Percentiles rank a stretch among this genome's conserved stretches.
These are phyloP conservation scores for Xiphorhynchus elegans DNA, from an alignment of 2,113 vertebrate genomes.

Conservation along the genomic window DNA sequence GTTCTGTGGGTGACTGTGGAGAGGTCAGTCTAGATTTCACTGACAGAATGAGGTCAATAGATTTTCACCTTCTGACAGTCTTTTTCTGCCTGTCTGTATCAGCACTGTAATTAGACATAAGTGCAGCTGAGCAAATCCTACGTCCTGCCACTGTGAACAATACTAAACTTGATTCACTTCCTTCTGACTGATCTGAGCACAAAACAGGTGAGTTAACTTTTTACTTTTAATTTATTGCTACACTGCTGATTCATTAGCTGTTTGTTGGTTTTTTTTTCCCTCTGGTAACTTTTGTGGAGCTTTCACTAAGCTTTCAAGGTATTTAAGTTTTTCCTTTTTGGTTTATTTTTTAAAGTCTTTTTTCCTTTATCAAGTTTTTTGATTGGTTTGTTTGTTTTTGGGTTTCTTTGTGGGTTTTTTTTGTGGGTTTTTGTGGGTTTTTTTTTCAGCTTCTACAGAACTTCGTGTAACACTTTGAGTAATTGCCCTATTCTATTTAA, in stretches of 20 bases:
- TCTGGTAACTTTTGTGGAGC: neutral
- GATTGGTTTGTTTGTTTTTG: neutral
- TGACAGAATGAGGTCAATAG: neutral
- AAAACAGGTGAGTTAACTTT: neutral
- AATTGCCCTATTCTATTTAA: slow-evolving; percentile 59
- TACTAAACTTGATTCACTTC: neutral
- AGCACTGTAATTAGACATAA: neutral
- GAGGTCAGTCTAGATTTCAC: neutral
- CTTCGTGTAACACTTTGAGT: slow-evolving; percentile 53
- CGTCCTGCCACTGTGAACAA: neutral
- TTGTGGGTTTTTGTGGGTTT: neutral
- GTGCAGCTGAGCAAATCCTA: neutral
- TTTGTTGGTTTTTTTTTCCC: neutral
- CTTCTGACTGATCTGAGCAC: neutral
- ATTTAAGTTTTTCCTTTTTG: neutral
- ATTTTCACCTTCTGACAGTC: neutral
- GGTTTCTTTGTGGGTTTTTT: neutral
- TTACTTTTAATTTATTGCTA: neutral
- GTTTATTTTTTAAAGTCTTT: neutral
- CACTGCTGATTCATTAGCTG: neutral
- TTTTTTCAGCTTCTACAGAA: slow-evolving; percentile 2
- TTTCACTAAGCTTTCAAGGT: neutral
- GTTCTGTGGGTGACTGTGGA: neutral
- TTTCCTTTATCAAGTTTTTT: neutral
- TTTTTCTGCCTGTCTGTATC: neutral